These are phyloP conservation scores for Hofmannophila pseudospretella DNA, from an alignment of 2,888 invertebrate genomes.

Conservation along the genomic window DNA sequence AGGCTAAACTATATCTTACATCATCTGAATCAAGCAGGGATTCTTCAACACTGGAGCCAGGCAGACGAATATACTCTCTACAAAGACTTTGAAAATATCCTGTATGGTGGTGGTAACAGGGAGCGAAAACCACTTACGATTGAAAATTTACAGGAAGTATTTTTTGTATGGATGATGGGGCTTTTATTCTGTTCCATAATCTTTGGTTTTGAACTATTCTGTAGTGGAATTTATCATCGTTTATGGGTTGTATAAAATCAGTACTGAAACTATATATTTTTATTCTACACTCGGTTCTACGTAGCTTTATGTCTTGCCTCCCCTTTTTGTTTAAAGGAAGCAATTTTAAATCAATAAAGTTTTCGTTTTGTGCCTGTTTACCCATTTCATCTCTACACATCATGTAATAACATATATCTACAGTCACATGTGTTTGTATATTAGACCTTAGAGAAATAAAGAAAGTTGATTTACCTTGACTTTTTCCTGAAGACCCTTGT, in stretches of 20 bases:
- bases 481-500: conserved; percentile 82
- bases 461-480: conserved; percentile 70
- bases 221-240: background rate
- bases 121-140: conserved; percentile 54
- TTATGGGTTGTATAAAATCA: background rate
- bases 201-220: conserved; percentile 41
- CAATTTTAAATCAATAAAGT: conserved; percentile 4
- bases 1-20: conserved; percentile 63
- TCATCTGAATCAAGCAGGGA: conserved; percentile 69
- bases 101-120: conserved; percentile 30
- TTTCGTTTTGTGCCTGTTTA: no score
- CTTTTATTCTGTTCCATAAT: conserved; percentile 35
- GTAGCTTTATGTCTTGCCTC: background rate
- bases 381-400: no score
- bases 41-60: conserved; percentile 56
- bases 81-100: conserved; percentile 22
- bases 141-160: conserved; percentile 65
- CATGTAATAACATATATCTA: no score
- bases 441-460: no score
- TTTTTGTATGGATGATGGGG: conserved; percentile 47
- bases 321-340: conserved; percentile 6
- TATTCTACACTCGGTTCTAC: no score
- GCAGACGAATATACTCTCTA: conserved; percentile 42
- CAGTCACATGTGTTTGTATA: no score
- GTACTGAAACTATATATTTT: no score